Conservation (phyloP, 2,888 invertebrate genomes). For the Pristionchus arcanus region DNA sequence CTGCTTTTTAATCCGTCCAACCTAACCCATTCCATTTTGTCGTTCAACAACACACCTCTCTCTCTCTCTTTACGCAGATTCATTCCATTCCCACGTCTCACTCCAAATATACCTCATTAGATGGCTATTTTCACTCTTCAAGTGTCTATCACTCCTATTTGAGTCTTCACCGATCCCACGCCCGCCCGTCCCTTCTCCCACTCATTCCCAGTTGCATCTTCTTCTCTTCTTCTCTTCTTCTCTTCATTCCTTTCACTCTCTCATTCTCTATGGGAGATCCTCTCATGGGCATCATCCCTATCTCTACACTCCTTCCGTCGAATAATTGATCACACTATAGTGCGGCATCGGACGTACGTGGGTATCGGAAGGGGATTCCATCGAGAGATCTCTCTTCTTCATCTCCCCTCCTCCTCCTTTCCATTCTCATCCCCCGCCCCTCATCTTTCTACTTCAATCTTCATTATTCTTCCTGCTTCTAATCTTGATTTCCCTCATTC, state of each 20-base stretch:
- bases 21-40: not conserved
- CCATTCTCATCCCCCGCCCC: not conserved
- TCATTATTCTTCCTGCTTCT: not conserved
- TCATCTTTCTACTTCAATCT: constrained; percentile 16
- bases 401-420: not conserved
- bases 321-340: not conserved
- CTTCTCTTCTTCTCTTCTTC: not conserved
- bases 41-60: not conserved
- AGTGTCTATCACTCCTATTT: constrained; percentile 41
- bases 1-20: not conserved
- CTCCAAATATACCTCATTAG: constrained; percentile 39
- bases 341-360: constrained; percentile 16
- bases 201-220: not conserved
- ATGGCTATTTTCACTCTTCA: not conserved
- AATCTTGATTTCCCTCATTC: not conserved
- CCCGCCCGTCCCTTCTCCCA: constrained; percentile 38
- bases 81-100: not conserved
- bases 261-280: not conserved
- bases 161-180: constrained; percentile 26
- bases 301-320: constrained; percentile 2
- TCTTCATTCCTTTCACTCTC: not conserved
- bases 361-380: not conserved
- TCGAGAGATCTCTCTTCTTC: constrained; percentile 33
- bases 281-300: constrained; percentile 1
- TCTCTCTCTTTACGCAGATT: not conserved